These are phyloP conservation scores for Heteromurus nitidus DNA, from an alignment of 2,888 invertebrate species.

Conservation along the genomic window DNA sequence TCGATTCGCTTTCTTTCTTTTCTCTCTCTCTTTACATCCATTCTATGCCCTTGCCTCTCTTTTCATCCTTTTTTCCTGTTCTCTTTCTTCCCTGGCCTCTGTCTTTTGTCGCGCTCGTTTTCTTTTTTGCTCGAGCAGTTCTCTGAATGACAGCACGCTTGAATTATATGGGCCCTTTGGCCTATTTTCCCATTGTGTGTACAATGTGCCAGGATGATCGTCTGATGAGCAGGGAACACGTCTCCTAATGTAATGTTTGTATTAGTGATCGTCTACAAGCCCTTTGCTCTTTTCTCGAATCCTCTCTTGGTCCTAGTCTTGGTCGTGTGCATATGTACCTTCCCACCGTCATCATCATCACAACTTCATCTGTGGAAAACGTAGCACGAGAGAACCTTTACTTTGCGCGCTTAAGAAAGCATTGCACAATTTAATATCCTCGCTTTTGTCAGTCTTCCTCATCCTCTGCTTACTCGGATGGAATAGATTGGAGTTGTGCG, in stretches of 20 bases:
- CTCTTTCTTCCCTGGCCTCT: conserved; percentile 17
- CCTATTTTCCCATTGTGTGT: conserved; percentile 24
- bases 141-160: conserved; percentile 43
- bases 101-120: conserved; percentile 34
- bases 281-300: conserved; percentile 1
- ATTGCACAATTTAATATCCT: conserved; percentile 9
- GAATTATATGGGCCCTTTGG: conserved; percentile 49
- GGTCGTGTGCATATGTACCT: conserved; percentile 28
- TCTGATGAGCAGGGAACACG: neutral
- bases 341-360: conserved; percentile 15
- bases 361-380: neutral
- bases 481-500: conserved; percentile 27
- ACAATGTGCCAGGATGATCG: neutral
- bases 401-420: neutral
- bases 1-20: conserved; percentile 49
- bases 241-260: conserved; percentile 27
- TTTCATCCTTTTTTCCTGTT: conserved; percentile 23
- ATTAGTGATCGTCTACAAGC: conserved; percentile 14
- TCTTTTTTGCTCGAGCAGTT: conserved; percentile 23
- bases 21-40: conserved; percentile 11
- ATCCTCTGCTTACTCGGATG: neutral
- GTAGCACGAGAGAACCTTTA: no score
- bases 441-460: neutral
- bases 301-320: conserved; percentile 2
- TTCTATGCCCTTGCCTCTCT: conserved; percentile 26